A percentile compares a stretch with the other conserved stretches of the same genome.
phyloP scores from a whole-genome alignment of 2,113 vertebrate species.

The Cephalopholis sonnerati region DNA sequence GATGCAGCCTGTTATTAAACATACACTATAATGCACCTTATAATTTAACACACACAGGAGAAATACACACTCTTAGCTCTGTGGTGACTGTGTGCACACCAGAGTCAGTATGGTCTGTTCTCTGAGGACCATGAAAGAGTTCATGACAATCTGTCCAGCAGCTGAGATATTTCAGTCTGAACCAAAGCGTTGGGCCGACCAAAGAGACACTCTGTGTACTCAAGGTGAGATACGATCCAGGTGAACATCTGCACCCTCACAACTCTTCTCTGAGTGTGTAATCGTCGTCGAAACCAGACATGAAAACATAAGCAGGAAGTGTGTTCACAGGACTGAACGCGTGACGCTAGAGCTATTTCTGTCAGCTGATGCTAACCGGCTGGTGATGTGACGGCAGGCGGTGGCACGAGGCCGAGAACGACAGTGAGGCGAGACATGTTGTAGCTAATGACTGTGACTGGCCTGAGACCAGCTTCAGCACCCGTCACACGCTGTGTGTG shows the following conservation, averaged over 20 bases:
- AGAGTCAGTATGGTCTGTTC: too few relatives aligned
- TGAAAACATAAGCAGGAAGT: background rate
- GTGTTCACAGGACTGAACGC: background rate
- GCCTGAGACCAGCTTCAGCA: background rate
- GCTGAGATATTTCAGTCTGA: background rate
- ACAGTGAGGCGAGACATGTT: slow-evolving; percentile 30
- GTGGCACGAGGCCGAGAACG: slow-evolving; percentile 3
- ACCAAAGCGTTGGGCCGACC: background rate
- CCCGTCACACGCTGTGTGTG: background rate
- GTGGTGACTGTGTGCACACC: too few relatives aligned
- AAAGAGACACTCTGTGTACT: background rate
- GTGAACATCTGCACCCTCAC: background rate
- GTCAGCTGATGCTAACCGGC: slow-evolving; percentile 31
- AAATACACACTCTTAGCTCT: too few relatives aligned
- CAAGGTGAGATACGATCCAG: background rate
- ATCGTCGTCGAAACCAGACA: background rate
- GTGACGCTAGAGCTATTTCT: slow-evolving; percentile 40
- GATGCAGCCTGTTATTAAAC: too few relatives aligned
- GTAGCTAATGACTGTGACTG: slow-evolving; percentile 2
- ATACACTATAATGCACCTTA: too few relatives aligned
- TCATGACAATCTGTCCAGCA: too few relatives aligned
- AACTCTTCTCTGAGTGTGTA: background rate
- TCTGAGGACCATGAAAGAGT: too few relatives aligned
- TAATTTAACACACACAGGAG: too few relatives aligned
- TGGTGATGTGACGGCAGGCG: slow-evolving; percentile 9